Base-by-base conservation (phyloP, 2,888 invertebrate species). In the Acanthosepion esculentum region DNA sequence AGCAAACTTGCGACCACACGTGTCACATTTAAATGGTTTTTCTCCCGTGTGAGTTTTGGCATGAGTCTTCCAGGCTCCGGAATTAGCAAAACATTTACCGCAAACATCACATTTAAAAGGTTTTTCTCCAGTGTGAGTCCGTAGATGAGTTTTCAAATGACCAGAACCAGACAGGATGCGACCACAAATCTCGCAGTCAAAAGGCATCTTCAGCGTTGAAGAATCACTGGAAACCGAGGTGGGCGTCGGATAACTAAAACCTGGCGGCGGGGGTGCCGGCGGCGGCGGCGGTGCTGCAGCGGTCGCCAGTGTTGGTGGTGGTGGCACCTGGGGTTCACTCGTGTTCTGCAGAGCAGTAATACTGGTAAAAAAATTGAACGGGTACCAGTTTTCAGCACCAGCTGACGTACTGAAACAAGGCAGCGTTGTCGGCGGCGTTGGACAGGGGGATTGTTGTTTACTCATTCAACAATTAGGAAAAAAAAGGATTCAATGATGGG, bases 21-120 rank as follows among this genome's bases (percentile, higher is more conserved):
- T 94, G 55, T 94, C 94, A 41, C 94, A 94, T 55, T 94, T 94
- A 59, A 94, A 94, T 1, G 94, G 94, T 48, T 94, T 94, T 33
- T 94, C 94, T 64, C 94, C 94, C 0, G 94, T 94, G 41, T 94
- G 94, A 33, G 94, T 94, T 64, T 94, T 94, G 6, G 94, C 94
- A n/a, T 94, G 94, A 6, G 94, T 94, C 41, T 94, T 94, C 94
- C 94, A 94, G 55, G 94, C 94, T 15, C 94, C 94, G 7, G 94
- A 94, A 48, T 94, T 94, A 64, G 94, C 94, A 26, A 94, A 94
- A n/a, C 94, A 94, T 48, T 94, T 94, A n/a, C 94, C 59, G 7
- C 94, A 94, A 33, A 94, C 94, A 20, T 94, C 94, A 94, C 94
- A 94, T 94, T 94, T 94, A 55, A 94, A 94, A 48, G 94, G 94